These are phyloP conservation scores for Drosophila cardini DNA, from an alignment of 1,140 invertebrate species.

Conservation along the genomic window DNA sequence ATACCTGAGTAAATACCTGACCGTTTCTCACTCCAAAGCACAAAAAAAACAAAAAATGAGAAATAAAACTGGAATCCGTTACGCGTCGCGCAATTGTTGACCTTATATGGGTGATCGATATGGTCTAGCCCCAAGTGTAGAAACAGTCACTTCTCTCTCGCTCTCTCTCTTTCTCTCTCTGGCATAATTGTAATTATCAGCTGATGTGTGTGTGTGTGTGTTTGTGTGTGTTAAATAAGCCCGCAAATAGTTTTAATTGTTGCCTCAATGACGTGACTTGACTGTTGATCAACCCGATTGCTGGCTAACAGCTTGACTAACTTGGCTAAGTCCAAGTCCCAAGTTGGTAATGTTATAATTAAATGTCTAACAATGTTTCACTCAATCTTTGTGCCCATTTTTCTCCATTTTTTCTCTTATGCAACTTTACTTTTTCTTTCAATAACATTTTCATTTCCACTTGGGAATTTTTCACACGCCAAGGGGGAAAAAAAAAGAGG, in stretches of 20 bases:
- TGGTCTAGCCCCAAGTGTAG: slow-evolving; percentile 30
- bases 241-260: slow-evolving; percentile 56
- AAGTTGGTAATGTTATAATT: slow-evolving; percentile 55
- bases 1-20: slow-evolving; percentile 21
- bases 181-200: slow-evolving; percentile 54
- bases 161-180: background rate
- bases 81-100: slow-evolving; percentile 34
- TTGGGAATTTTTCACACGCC: slow-evolving; percentile 67
- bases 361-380: slow-evolving; percentile 49
- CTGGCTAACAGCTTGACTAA: background rate
- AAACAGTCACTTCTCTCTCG: too few relatives aligned
- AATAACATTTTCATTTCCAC: slow-evolving; percentile 31
- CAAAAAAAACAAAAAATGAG: background rate
- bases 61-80: slow-evolving; percentile 31
- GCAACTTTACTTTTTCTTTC: slow-evolving; percentile 59
- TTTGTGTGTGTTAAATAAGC: slow-evolving; percentile 46
- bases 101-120: slow-evolving; percentile 39
- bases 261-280: slow-evolving; percentile 48
- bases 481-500: slow-evolving; percentile 47
- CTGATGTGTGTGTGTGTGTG: slow-evolving; percentile 10
- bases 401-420: slow-evolving; percentile 55
- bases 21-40: background rate
- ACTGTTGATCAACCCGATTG: slow-evolving; percentile 26
- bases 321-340: slow-evolving; percentile 19
- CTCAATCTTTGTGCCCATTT: background rate